A percentile compares a stretch with the other conserved stretches of the same genome.
Evolutionary conservation across 30 jellyfish, hydroid and myxozoan genomes (phyloP).

Genomic region (Hydra vulgaris): DNA sequence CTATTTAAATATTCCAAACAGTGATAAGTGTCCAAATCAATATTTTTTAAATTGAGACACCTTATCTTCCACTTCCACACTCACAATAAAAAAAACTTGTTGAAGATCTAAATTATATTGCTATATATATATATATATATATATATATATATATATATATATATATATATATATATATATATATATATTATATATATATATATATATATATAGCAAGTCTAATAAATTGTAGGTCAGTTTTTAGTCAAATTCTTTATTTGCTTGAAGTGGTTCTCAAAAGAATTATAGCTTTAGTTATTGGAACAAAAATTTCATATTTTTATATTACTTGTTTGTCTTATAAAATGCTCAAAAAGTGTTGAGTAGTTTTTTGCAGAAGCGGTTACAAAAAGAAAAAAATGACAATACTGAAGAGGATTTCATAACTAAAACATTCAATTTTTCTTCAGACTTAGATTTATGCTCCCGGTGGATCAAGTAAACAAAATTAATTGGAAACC

Average conservation of each 20-base stretch:
- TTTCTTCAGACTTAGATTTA: neutral
- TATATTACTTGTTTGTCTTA: neutral
- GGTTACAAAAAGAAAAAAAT: neutral
- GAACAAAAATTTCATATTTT: neutral
- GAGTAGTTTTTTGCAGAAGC: neutral
- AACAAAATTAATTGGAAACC: neutral
- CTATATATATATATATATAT: too few species aligned
- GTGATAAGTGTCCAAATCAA: too few species aligned
- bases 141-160: too few species aligned
- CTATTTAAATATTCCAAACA: too few species aligned
- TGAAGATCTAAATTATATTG: too few species aligned
- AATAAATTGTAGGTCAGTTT: neutral
- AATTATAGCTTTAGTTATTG: neutral
- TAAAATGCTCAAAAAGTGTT: neutral
- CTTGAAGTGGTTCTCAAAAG: neutral
- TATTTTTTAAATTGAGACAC: too few species aligned
- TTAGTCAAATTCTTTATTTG: neutral
- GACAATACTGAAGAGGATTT: neutral
- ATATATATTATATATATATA: too few species aligned
- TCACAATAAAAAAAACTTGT: too few species aligned
- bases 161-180: too few species aligned
- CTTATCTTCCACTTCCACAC: too few species aligned
- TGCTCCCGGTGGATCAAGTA: neutral
- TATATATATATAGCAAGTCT: too few species aligned
- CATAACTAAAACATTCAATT: neutral